phyloP scores from a whole-genome alignment of 2,113 vertebrate species.

The Dromaius novaehollandiae region DNA sequence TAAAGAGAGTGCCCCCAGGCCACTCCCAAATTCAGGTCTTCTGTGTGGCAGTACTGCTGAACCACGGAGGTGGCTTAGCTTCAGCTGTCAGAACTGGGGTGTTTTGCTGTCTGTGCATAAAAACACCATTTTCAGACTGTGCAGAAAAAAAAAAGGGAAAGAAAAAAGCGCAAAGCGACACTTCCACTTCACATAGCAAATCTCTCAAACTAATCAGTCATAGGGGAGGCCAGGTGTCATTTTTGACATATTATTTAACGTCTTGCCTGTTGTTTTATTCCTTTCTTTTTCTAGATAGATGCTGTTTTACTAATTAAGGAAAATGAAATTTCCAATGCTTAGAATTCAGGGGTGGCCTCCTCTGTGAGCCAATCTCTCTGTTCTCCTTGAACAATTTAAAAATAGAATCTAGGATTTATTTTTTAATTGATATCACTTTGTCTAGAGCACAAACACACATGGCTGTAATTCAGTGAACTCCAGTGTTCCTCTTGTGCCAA shows the following conservation, averaged over 20 bases:
- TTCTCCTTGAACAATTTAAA: constrained; percentile 66
- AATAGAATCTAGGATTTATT: constrained; percentile 49
- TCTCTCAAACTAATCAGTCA: constrained; percentile 76
- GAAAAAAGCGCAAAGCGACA: constrained; percentile 22
- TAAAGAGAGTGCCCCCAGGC: constrained; percentile 63
- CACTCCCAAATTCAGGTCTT: constrained; percentile 61
- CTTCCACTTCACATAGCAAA: constrained; percentile 66
- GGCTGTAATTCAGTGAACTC: constrained; percentile 79
- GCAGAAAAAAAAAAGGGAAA: background rate
- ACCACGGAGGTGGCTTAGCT: constrained; percentile 46
- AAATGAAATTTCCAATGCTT: constrained; percentile 63
- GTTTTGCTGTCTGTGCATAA: constrained; percentile 57
- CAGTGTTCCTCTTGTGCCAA: constrained; percentile 78
- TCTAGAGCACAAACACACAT: constrained; percentile 70
- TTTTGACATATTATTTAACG: constrained; percentile 79
- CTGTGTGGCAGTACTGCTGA: constrained; percentile 31
- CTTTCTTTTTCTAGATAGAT: constrained; percentile 46
- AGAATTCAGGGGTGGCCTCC: constrained; percentile 59
- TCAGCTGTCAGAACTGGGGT: constrained; percentile 60
- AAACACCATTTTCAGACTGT: constrained; percentile 57
- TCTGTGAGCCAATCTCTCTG: constrained; percentile 39
- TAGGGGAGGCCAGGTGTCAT: constrained; percentile 73
- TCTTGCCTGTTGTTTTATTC: constrained; percentile 52
- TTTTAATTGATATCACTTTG: constrained; percentile 76
- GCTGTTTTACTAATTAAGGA: constrained; percentile 76